Evolutionary conservation across 2,113 vertebrate species (phyloP).

Genomic region (Naja naja): DNA sequence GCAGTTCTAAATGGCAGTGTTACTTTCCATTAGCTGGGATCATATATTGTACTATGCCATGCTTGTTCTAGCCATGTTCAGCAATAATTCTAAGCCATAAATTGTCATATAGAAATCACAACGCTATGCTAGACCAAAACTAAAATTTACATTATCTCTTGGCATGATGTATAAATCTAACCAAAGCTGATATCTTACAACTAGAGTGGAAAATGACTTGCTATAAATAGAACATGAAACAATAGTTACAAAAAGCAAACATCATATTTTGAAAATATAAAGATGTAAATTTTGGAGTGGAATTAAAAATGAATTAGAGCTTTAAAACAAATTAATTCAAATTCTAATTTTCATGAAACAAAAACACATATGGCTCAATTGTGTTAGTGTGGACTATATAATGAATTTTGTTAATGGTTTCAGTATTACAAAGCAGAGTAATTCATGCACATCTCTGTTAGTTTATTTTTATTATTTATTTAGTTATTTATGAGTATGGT

Average conservation of each 20-base stretch:
- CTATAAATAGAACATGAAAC: not conserved
- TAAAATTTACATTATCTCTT: not conserved
- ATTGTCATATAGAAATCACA: not conserved
- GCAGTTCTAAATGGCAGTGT: not conserved
- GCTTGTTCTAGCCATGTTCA: not conserved
- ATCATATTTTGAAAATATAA: not conserved
- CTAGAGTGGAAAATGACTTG: not conserved
- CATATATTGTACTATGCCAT: not conserved
- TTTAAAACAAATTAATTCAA: not conserved
- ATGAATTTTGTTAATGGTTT: not conserved
- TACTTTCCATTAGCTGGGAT: not conserved
- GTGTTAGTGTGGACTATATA: not conserved
- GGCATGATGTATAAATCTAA: not conserved
- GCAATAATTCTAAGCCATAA: not conserved
- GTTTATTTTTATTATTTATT: not conserved
- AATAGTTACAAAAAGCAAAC: not conserved
- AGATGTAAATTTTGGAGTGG: not conserved
- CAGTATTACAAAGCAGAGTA: not conserved
- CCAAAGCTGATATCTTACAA: not conserved
- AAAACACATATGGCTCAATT: not conserved
- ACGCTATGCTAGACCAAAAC: not conserved
- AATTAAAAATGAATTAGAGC: not conserved
- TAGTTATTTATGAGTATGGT: not conserved
- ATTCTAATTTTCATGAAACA: not conserved
- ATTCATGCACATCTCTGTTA: not conserved